Evolutionary conservation across 2,113 vertebrate species (phyloP).

Genomic region (Hystrix brachyura): DNA sequence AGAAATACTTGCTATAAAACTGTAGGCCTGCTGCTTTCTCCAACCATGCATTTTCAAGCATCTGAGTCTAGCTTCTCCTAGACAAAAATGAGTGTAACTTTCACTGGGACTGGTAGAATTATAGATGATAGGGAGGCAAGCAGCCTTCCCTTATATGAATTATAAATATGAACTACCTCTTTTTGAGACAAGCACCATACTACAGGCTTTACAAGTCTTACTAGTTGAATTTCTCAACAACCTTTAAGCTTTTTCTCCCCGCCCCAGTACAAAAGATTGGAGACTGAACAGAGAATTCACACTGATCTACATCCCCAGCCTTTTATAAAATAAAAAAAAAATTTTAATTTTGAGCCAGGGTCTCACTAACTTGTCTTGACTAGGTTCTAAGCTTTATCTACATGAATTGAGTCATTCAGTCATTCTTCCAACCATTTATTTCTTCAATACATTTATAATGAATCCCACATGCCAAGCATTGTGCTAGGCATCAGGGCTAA

Average conservation of each 20-base stretch:
- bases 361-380: not conserved
- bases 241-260: not conserved
- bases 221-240: constrained; percentile 2
- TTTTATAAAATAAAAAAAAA: not conserved
- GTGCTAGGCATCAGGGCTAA: not conserved
- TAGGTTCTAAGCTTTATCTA: not conserved
- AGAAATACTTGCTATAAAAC: not conserved
- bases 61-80: not conserved
- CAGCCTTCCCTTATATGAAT: not conserved
- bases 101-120: not conserved
- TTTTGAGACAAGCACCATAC: constrained; percentile 24
- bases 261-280: not conserved
- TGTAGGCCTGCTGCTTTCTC: not conserved
- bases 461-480: not conserved
- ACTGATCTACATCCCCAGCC: not conserved
- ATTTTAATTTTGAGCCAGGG: not conserved
- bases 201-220: not conserved
- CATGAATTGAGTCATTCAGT: constrained; percentile 5
- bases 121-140: not conserved
- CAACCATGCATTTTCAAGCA: not conserved
- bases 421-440: not conserved
- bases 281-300: not conserved
- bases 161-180: constrained; percentile 4
- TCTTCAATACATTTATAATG: not conserved
- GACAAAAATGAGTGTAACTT: not conserved